Evolutionary conservation across 2,113 vertebrate species (phyloP), one percentile per base, ranked within the genome.

Genomic region (Phrynosoma platyrhinos): DNA sequence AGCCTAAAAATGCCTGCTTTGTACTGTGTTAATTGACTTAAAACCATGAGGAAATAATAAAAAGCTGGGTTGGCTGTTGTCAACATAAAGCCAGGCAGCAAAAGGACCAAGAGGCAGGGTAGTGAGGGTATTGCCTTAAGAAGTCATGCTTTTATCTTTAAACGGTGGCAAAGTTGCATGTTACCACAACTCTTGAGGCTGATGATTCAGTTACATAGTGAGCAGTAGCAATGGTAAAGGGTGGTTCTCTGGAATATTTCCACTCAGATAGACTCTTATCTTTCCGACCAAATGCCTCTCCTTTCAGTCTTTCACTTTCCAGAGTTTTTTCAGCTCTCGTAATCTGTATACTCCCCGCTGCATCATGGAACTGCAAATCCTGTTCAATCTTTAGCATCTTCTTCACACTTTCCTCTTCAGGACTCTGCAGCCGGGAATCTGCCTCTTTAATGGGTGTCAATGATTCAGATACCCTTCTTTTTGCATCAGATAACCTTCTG

Each of bases 121-220:
- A 90, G 96, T 93, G 95, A 96, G 90, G 95, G 95, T 90, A 83
- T 95, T 90, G 96, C 92, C 94, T 95, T 86, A 90, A 91, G 18
- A 89, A 82, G 79, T 95, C 97, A 98, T 98, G 97, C 97, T 96
- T 94, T 95, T 93, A 95, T 95, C 92, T 91, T 94, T 93, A 95
- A 95, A 90, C 92, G 1, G 91, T 79, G 94, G 94, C 92, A 94
- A 94, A 93, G 94, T 94, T 96, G 87, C 94, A 93, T 93, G 97
- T 98, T 98, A 98, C 98, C 97, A 97, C 97, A 84, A 98, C 97
- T 98, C 89, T 97, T 91, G 97, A 94, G 0, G 97, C 92, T 0
- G 98, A 94, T 0, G 96, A 97, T 94, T 97, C 97, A 42, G 95
- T 95, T 91, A 98, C 91, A 92, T 97, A 97, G 92, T 96, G 96